Evolutionary conservation across 2,888 invertebrate species (phyloP).

Genomic region (Empis stercorea): DNA sequence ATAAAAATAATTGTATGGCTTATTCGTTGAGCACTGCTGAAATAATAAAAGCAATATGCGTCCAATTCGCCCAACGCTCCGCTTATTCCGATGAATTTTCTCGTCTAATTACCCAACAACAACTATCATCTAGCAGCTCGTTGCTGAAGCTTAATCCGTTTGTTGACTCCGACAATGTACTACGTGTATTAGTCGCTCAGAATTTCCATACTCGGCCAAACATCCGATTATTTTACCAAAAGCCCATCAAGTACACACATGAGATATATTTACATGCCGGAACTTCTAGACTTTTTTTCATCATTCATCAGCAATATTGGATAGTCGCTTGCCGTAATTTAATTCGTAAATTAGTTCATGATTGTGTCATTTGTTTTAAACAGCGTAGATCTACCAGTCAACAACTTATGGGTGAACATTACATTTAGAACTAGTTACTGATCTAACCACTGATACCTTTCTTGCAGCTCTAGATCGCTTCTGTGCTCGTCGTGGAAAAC

Average conservation of each 20-base stretch:
- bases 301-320: conserved; percentile 1
- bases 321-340: conserved; percentile 3
- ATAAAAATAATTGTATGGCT: too few relatives aligned
- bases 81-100: not conserved
- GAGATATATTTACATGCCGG: conserved; percentile 2
- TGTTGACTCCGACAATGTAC: not conserved
- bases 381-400: not conserved
- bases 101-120: not conserved
- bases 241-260: conserved; percentile 3
- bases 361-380: not conserved
- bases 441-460: too few relatives aligned
- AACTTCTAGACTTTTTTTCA: not conserved
- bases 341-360: not conserved
- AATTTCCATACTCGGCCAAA: conserved; percentile 2
- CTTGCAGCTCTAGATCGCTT: too few relatives aligned
- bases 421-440: too few relatives aligned
- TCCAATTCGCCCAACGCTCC: not conserved
- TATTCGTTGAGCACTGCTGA: too few relatives aligned
- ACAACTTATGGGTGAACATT: too few relatives aligned
- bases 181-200: conserved; percentile 4
- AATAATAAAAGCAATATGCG: too few relatives aligned
- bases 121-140: not conserved
- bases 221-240: conserved; percentile 5
- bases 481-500: not conserved
- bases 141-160: not conserved